Evolutionary conservation across 2,113 vertebrate genomes (phyloP), one percentile per base, ranked within the genome.

Genomic region (Ptilorrhoa leucosticta): DNA sequence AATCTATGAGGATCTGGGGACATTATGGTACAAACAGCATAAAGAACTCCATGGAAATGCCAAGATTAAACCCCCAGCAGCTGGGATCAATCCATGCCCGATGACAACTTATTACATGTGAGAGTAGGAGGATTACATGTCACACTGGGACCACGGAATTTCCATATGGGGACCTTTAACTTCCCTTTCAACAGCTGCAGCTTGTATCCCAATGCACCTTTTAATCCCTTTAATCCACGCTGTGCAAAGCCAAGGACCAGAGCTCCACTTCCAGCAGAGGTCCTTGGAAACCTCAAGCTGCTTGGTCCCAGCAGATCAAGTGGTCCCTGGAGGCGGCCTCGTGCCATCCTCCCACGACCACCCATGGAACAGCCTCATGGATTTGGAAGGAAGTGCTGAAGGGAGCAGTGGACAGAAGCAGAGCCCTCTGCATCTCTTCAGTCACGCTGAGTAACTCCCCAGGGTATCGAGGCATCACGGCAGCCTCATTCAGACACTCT

Each of bases 131-230:
- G 77, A 89, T 79, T 71, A 64, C 15, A 1, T 12, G 8, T 16
- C 82, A 68, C 53, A 44, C 65, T 19, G 66, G 73, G 78, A 91
- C 84, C 18, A 2, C 19, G 2, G 64, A 18, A 91, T 79, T 91
- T 89, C 84, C 77, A 40, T 85, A 24, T 1, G 69, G 70, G 87
- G 73, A 94, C 92, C 70, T 96, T 91, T 68, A 42, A 37, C 87
- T 79, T 69, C 51, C 80, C 18, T 80, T 53, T 26, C 92, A 60
- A 18, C 90, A 87, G 65, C 93, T 87, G 73, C 84, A 89, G 64
- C 69, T 91, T 72, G 2, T 11, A 61, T 24, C 4, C 0, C 69
- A 83, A 15, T 0, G 0, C 4, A 73, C 39, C 28, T 66, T 42
- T 75, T 30, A 50, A 58, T 39, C 69, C 87, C 23, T 78, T 53